These are phyloP conservation scores for Stichodactyla helianthus DNA, from an alignment of 64 coral and sea anemone species.

Conservation along the genomic window DNA sequence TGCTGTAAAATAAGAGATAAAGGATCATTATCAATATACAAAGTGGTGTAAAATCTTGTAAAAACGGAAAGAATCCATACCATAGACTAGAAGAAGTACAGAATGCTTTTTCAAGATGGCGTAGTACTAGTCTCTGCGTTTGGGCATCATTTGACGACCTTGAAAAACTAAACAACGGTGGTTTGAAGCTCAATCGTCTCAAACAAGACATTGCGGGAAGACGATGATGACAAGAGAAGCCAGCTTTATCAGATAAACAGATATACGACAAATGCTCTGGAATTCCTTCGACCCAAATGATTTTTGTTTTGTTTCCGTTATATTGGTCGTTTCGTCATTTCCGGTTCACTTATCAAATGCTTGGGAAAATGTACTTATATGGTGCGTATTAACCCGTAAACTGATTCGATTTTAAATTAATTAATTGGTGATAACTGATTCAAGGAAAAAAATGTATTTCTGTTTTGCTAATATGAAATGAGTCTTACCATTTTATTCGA, in stretches of 20 bases:
- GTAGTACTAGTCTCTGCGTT: not conserved
- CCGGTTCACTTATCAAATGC: not conserved
- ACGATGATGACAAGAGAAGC: not conserved
- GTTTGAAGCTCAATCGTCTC: not conserved
- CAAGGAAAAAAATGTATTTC: too few relatives aligned
- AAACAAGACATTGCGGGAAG: not conserved
- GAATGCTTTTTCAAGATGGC: not conserved
- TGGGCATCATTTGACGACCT: not conserved
- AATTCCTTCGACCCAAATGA: too few relatives aligned
- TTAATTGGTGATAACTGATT: too few relatives aligned
- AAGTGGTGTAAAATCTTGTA: not conserved
- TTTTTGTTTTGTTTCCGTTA: not conserved
- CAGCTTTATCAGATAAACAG: not conserved
- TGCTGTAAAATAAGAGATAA: not conserved
- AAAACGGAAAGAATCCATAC: not conserved
- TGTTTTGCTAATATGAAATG: too few relatives aligned
- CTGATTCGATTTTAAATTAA: too few relatives aligned
- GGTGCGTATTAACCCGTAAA: not conserved
- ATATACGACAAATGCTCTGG: not conserved
- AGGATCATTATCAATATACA: not conserved
- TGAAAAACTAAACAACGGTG: not conserved
- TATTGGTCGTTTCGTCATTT: not conserved
- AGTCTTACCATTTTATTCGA: too few relatives aligned
- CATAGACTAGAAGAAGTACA: not conserved
- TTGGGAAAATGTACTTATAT: not conserved